Evolutionary conservation across 2,888 invertebrate species (phyloP), one percentile per base, ranked within the genome.

Genomic region (Epinotia demarniana): DNA sequence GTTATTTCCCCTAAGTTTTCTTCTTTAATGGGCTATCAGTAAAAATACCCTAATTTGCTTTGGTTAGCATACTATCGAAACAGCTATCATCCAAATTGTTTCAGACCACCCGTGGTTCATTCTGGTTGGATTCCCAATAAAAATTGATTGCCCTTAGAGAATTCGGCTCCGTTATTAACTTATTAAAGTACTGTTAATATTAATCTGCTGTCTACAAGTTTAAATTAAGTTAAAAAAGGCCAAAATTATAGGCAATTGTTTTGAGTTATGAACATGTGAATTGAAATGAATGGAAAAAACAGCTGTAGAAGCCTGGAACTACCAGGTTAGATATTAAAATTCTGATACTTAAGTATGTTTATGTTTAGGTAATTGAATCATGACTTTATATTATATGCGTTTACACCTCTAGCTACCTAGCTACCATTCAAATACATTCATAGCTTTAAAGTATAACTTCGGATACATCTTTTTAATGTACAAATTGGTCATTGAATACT

Each of bases 121-220:
- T 85, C 84, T 83, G 84, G 83, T 84, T 86, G 85, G 83, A 84
- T 85, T 82, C 83, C 77, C 87, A 83, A 90, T 89, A 90, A 88
- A 91, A 91, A 89, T 88, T 90, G 87, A 91, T 91, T 86, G 85
- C 85, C 84, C 85, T 81, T 85, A 86, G 84, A 86, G 83, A 80
- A 79, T 81, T 79, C 77, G 78, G 80, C 81, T 84, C 85, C 85
- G 85, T 87, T 89, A 88, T 88, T 89, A 88, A 87, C 85, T 85
- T 87, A 89, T 87, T 88, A 89, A 87, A 86, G 80, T 80, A 83
- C 83, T 84, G 82, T 87, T 87, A 88, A 89, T 86, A 86, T 86
- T 87, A 88, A 87, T 88, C 64, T 71, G 70, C 75, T 75, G 75
- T 75, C 75, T 75, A 53, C 75, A 75, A 70, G 58, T 75, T 75